Evolutionary conservation across 2,797 vertebrate genomes (phyloP).

Genomic region (Saxicola maurus): DNA sequence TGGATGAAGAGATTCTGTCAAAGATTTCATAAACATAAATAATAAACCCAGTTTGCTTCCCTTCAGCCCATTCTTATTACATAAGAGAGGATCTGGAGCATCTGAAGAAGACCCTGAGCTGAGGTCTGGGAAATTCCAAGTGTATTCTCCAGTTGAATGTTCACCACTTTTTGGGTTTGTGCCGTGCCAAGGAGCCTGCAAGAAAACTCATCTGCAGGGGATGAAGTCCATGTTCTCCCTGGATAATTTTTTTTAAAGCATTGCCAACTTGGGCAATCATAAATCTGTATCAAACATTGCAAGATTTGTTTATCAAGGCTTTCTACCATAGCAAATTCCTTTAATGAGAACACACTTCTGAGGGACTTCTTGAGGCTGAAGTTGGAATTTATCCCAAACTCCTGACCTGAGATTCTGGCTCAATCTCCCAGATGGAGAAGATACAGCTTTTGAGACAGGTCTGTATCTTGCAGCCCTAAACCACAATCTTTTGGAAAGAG

Average conservation of each 20-base stretch:
- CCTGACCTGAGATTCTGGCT: not conserved
- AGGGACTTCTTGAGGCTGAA: not conserved
- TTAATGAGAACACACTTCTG: not conserved
- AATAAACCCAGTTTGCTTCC: not conserved
- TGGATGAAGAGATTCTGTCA: not conserved
- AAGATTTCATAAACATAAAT: not conserved
- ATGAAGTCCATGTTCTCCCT: not conserved
- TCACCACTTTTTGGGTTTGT: not conserved
- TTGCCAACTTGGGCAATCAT: not conserved
- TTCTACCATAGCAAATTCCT: not conserved
- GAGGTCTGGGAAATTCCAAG: not conserved
- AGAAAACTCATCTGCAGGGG: not conserved
- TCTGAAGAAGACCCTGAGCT: not conserved
- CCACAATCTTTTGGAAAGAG: not conserved
- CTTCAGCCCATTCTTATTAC: not conserved
- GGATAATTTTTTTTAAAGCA: not conserved
- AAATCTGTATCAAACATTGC: not conserved
- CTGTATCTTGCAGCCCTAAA: not conserved
- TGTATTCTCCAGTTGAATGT: not conserved
- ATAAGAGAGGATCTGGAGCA: not conserved
- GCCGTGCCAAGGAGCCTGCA: not conserved
- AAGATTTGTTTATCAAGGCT: slow-evolving; percentile 4
- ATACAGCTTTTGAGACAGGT: not conserved
- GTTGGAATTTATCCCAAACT: not conserved
- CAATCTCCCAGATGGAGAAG: not conserved